These are phyloP conservation scores for Coreoperca whiteheadi DNA, from an alignment of 2,113 vertebrate genomes.

Conservation along the genomic window DNA sequence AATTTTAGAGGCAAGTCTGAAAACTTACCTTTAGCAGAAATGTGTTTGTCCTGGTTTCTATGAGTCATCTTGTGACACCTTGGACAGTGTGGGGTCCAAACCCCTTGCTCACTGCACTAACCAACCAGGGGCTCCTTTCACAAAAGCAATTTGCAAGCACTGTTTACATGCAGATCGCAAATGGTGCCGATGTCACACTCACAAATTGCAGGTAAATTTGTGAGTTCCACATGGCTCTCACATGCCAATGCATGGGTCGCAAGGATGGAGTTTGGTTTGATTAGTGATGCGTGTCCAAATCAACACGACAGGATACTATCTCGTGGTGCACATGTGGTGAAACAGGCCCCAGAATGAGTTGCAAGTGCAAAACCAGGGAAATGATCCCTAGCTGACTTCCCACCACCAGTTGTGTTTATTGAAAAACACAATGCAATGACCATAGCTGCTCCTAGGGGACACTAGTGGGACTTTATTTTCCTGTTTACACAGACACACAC, in stretches of 20 bases:
- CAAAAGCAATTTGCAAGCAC: background rate
- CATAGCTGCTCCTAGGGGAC: background rate
- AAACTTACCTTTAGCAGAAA: no score
- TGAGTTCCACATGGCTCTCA: no score
- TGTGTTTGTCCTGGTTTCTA: no score
- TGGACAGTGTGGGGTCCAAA: no score
- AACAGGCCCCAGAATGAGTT: background rate
- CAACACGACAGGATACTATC: background rate
- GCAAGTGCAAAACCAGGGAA: background rate
- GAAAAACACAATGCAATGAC: background rate
- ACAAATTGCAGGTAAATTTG: no score
- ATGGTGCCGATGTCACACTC: background rate
- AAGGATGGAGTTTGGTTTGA: background rate
- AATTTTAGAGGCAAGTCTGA: background rate
- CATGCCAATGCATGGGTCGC: background rate
- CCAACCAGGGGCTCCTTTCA: no score
- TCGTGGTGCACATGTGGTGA: background rate
- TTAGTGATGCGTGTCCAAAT: no score
- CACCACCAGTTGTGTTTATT: background rate
- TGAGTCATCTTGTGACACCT: no score
- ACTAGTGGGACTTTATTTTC: background rate
- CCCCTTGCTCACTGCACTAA: no score
- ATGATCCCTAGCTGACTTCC: background rate
- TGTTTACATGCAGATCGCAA: background rate
- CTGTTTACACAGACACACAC: background rate